These are phyloP conservation scores for Leptopilina myrica DNA, from an alignment of 2,888 invertebrate species.

Conservation along the genomic window DNA sequence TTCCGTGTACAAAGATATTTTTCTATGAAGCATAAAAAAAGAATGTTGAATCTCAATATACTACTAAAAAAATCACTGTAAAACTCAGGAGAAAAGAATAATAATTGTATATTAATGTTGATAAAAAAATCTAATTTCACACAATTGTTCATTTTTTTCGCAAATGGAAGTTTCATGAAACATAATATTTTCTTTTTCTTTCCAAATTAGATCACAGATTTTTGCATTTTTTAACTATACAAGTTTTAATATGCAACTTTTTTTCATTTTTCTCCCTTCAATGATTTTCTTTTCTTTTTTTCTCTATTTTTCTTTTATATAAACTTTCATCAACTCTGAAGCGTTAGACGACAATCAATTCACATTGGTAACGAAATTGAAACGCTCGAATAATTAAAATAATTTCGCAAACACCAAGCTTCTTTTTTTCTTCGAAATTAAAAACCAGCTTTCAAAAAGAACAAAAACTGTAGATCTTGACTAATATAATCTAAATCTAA, in stretches of 20 bases:
- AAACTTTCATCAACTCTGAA: slow-evolving; percentile 32
- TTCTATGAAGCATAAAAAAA: slow-evolving; percentile 33
- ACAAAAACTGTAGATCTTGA: background rate
- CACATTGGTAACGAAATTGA: slow-evolving; percentile 2
- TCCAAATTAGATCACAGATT: slow-evolving; percentile 3
- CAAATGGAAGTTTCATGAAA: slow-evolving; percentile 3
- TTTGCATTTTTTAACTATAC: background rate
- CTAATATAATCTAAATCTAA: slow-evolving; percentile 16
- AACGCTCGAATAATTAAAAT: background rate
- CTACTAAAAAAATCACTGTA: slow-evolving; percentile 1
- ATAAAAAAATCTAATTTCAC: background rate
- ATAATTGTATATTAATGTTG: slow-evolving; percentile 7
- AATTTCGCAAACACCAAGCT: slow-evolving; percentile 9
- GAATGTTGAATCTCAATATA: slow-evolving; percentile 4
- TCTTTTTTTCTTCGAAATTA: background rate
- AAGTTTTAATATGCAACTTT: slow-evolving; percentile 6
- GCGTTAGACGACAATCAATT: slow-evolving; percentile 17
- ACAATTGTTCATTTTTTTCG: background rate
- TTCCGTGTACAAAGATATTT: slow-evolving; percentile 38
- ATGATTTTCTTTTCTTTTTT: background rate
- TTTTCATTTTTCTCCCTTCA: slow-evolving; percentile 11
- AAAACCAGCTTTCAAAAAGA: slow-evolving; percentile 15
- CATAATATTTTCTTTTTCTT: background rate
- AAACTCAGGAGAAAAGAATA: slow-evolving; percentile 1
- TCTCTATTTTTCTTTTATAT: background rate